These are phyloP conservation scores for Pherbina coryleti DNA, from an alignment of 2,888 invertebrate species.

Conservation along the genomic window DNA sequence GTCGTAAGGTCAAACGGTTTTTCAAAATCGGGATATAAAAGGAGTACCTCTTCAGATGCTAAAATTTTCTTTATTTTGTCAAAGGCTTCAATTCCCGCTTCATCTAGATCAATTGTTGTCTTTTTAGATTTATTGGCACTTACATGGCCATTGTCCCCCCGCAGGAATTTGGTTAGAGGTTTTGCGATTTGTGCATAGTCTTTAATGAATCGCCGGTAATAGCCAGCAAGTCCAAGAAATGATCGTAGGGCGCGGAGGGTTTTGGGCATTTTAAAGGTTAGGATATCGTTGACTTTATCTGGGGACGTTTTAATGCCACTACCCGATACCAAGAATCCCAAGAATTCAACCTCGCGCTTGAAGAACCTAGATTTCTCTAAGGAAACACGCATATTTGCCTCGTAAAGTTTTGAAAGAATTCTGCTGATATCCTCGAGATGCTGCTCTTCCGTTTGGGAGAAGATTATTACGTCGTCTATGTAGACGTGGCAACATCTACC, in stretches of 20 bases:
- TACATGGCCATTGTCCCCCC: conserved; percentile 43
- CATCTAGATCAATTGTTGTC: conserved; percentile 33
- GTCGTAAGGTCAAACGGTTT: conserved; percentile 40
- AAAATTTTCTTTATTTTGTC: conserved; percentile 34
- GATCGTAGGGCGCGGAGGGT: neutral
- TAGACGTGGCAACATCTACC: conserved; percentile 36
- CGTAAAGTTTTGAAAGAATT: too few relatives aligned
- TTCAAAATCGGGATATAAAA: conserved; percentile 32
- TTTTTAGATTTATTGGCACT: conserved; percentile 38
- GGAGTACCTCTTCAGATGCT: conserved; percentile 37
- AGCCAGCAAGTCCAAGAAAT: neutral
- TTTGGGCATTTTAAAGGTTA: conserved; percentile 31
- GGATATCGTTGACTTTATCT: conserved; percentile 39
- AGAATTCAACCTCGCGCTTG: conserved; percentile 27
- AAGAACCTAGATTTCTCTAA: conserved; percentile 33
- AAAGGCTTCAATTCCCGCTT: conserved; percentile 41
- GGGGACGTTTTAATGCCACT: conserved; percentile 38
- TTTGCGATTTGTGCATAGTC: conserved; percentile 29
- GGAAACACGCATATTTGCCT: too few relatives aligned
- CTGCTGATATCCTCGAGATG: too few relatives aligned
- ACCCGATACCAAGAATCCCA: conserved; percentile 40
- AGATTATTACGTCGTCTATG: too few relatives aligned
- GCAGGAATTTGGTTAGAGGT: conserved; percentile 40
- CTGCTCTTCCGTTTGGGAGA: too few relatives aligned
- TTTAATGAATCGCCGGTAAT: neutral